A percentile compares a stretch with the other conserved stretches of the same genome.
phyloP scores from a whole-genome alignment of 2,888 invertebrate species.

The Ashinkailepas kermadecensis region DNA sequence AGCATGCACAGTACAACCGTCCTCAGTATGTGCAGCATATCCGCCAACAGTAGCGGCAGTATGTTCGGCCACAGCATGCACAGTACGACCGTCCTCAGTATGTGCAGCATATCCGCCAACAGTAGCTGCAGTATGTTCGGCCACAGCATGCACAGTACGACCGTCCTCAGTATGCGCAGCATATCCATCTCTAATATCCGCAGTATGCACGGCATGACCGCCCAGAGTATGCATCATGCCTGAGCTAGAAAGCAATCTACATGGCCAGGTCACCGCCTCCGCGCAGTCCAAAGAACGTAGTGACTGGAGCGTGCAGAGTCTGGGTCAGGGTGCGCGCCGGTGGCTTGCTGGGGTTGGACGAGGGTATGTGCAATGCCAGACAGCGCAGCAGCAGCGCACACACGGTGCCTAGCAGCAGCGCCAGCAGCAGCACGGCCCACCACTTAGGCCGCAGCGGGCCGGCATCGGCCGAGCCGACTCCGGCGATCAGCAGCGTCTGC shows the following conservation, averaged over 20 bases:
- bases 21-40: no score
- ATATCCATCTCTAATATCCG: no score
- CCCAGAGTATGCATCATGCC: no score
- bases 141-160: no score
- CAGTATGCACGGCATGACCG: no score
- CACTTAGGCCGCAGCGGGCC: not conserved
- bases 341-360: constrained; percentile 7
- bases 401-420: not conserved
- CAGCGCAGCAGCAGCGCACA: constrained; percentile 18
- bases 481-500: not conserved
- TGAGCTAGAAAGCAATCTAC: not conserved
- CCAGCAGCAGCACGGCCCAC: not conserved
- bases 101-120: no score
- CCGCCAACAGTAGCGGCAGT: no score
- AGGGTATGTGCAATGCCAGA: not conserved
- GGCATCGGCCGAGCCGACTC: not conserved
- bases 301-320: not conserved
- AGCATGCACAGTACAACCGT: no score
- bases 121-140: no score
- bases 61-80: no score
- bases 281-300: not conserved
- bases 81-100: no score
- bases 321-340: not conserved
- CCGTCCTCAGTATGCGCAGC: no score
- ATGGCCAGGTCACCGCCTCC: not conserved